phyloP scores from a whole-genome alignment of 2,797 vertebrate genomes.

The Carapus acus region DNA sequence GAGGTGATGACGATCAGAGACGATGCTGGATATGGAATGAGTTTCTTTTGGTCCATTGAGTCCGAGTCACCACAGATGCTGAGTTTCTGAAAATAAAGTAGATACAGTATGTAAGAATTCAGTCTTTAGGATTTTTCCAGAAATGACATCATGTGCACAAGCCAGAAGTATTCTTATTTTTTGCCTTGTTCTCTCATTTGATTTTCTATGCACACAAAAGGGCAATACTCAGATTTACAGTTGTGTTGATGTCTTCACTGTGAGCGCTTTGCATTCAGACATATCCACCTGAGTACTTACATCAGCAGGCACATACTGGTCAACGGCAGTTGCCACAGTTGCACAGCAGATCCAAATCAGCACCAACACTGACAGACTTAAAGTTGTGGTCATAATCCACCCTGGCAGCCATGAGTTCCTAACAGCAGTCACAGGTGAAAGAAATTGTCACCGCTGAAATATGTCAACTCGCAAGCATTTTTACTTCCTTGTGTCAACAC shows the following conservation, averaged over 20 bases:
- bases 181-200: too few relatives aligned
- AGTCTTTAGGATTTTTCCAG: too few relatives aligned
- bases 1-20: constrained; percentile 86
- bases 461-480: neutral
- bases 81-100: constrained; percentile 79
- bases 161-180: too few relatives aligned
- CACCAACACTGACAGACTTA: constrained; percentile 89
- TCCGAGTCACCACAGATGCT: constrained; percentile 95
- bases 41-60: constrained; percentile 82
- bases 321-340: constrained; percentile 91
- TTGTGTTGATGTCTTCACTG: neutral
- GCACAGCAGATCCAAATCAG: constrained; percentile 98
- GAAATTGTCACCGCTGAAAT: too few relatives aligned
- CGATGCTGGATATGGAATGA: constrained; percentile 82
- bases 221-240: too few relatives aligned
- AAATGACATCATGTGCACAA: too few relatives aligned
- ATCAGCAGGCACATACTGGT: constrained; percentile 92
- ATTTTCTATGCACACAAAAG: too few relatives aligned
- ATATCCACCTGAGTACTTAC: constrained; percentile 57
- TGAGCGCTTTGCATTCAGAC: neutral
- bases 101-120: too few relatives aligned
- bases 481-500: constrained; percentile 6
- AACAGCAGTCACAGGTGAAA: constrained; percentile 6
- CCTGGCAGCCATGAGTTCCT: constrained; percentile 88
- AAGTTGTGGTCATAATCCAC: constrained; percentile 91